A percentile compares a stretch with the other conserved stretches of the same genome.
phyloP scores from a whole-genome alignment of 2,888 invertebrate species.

The Cephus rjabovi region DNA sequence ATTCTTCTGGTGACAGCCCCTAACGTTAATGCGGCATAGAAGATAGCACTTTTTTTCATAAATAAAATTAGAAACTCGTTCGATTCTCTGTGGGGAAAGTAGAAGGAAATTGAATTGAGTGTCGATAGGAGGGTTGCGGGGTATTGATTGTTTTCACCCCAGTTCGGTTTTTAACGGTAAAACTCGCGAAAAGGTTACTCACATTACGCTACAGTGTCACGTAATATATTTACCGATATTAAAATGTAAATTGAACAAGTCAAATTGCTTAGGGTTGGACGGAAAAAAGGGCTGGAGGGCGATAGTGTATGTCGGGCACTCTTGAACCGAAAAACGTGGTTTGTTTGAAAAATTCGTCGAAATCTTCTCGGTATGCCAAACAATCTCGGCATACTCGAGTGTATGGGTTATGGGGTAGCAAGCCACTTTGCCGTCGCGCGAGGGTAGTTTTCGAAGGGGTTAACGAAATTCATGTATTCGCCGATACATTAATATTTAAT shows the following conservation, averaged over 20 bases:
- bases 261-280: constrained; percentile 11
- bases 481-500: constrained; percentile 44
- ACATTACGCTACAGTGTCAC: constrained; percentile 4
- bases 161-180: neutral
- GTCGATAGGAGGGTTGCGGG: neutral
- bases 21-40: neutral
- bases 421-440: neutral
- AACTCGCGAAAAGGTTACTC: neutral
- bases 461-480: constrained; percentile 32
- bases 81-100: constrained; percentile 31
- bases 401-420: neutral
- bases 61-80: constrained; percentile 45
- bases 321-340: constrained; percentile 18
- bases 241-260: constrained; percentile 21
- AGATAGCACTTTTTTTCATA: neutral
- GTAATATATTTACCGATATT: constrained; percentile 23
- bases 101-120: neutral
- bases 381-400: neutral
- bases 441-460: neutral
- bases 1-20: neutral
- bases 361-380: too few relatives aligned
- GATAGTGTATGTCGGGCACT: neutral
- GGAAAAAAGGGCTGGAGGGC: neutral
- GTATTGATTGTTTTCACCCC: neutral
- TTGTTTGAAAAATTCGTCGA: constrained; percentile 16